Evolutionary conservation across 2,797 vertebrate species (phyloP).

Genomic region (Pteropus rufus): DNA sequence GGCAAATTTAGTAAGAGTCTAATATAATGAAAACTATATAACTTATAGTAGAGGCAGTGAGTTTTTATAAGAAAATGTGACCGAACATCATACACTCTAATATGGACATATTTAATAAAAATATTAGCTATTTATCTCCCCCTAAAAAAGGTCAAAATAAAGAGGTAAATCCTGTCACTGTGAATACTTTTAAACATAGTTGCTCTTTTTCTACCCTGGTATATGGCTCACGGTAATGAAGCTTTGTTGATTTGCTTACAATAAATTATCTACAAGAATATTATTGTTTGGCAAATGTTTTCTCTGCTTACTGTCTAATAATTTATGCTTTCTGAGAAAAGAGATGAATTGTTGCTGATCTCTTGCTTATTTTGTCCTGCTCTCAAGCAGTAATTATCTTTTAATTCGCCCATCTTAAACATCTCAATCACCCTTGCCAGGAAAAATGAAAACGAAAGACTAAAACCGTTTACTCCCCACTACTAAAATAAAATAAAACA

Average conservation of each 20-base stretch:
- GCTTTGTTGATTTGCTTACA: constrained; percentile 22
- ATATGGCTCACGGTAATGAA: background rate
- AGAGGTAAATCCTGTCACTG: background rate
- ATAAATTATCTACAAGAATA: constrained; percentile 46
- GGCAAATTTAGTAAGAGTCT: background rate
- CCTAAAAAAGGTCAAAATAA: background rate
- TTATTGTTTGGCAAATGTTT: constrained; percentile 37
- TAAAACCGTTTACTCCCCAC: constrained; percentile 7
- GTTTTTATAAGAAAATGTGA: constrained; percentile 35
- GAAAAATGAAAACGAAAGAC: constrained; percentile 36
- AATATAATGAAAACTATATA: background rate
- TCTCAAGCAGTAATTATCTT: constrained; percentile 50
- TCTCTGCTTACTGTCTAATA: constrained; percentile 7
- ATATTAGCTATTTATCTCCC: background rate
- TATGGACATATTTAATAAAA: constrained; percentile 17
- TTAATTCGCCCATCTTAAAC: constrained; percentile 53
- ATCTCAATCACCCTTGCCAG: constrained; percentile 25
- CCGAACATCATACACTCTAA: background rate
- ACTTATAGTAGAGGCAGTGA: background rate
- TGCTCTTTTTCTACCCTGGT: constrained; percentile 41
- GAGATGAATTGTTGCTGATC: constrained; percentile 21
- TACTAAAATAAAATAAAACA: constrained; percentile 53
- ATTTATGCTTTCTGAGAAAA: constrained; percentile 45
- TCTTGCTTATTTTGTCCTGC: constrained; percentile 40
- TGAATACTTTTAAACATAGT: background rate